Conservation (phyloP, 2,113 vertebrate species). For the Syrmaticus mikado region DNA sequence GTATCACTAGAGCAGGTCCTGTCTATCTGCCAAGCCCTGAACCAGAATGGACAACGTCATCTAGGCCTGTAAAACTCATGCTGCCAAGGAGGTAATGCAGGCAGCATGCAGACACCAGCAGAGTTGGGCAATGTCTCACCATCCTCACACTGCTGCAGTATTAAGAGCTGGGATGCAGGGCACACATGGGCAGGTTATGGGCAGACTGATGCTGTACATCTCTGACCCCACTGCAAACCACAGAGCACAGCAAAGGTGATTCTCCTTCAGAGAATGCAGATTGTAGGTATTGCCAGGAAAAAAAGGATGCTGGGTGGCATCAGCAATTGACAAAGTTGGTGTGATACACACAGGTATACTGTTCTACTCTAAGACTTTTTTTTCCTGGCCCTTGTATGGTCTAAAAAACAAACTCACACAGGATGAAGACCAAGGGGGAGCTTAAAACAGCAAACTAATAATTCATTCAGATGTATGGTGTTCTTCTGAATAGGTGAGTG, state of each 20-base stretch:
- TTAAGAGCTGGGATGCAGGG: fast-evolving
- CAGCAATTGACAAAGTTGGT: background rate
- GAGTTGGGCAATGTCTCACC: fast-evolving
- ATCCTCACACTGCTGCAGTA: fast-evolving
- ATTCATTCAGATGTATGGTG: background rate
- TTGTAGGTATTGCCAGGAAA: background rate
- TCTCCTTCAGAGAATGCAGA: background rate
- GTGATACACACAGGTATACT: background rate
- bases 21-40: background rate
- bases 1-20: background rate
- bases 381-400: background rate
- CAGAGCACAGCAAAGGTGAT: background rate
- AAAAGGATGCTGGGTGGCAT: background rate
- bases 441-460: background rate
- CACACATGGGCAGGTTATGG: background rate
- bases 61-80: background rate
- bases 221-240: background rate
- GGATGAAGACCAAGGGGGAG: background rate
- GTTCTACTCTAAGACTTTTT: background rate
- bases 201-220: background rate
- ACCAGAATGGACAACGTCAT: background rate
- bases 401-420: background rate
- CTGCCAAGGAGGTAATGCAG: background rate
- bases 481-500: background rate
- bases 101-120: background rate